Percentiles rank a stretch among this genome's conserved stretches.
Evolutionary conservation across 2,888 invertebrate species (phyloP).

Genomic region (Steinernema scapterisci): DNA sequence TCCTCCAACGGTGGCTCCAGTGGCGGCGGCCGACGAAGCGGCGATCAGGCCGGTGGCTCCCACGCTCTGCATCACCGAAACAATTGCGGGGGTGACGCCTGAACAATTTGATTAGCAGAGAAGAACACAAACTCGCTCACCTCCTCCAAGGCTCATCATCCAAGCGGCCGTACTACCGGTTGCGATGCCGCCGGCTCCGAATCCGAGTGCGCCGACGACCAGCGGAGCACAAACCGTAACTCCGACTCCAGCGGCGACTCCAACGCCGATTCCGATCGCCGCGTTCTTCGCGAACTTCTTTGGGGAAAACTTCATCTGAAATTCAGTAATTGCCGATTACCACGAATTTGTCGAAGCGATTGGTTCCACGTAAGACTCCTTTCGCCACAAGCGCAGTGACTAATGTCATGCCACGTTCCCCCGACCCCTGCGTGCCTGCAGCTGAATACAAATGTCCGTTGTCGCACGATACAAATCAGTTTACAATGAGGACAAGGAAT

Average conservation of each 20-base stretch:
- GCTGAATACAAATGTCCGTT: too few relatives aligned
- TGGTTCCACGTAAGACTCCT: too few relatives aligned
- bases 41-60: not conserved
- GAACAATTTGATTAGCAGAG: not conserved
- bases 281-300: not conserved
- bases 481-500: too few relatives aligned
- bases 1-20: not conserved
- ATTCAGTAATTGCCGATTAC: too few relatives aligned
- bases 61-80: not conserved
- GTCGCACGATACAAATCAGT: too few relatives aligned
- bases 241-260: not conserved
- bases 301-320: not conserved
- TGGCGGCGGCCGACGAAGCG: not conserved
- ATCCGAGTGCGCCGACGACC: not conserved
- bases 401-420: too few relatives aligned
- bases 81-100: not conserved
- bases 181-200: not conserved
- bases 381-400: too few relatives aligned
- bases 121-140: not conserved
- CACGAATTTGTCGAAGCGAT: too few relatives aligned
- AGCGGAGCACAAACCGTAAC: not conserved
- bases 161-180: not conserved
- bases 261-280: not conserved
- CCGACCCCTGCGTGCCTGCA: too few relatives aligned
- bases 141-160: conserved; percentile 11